Base-by-base conservation (phyloP, 2,797 vertebrate genomes). In the Artibeus lituratus region DNA sequence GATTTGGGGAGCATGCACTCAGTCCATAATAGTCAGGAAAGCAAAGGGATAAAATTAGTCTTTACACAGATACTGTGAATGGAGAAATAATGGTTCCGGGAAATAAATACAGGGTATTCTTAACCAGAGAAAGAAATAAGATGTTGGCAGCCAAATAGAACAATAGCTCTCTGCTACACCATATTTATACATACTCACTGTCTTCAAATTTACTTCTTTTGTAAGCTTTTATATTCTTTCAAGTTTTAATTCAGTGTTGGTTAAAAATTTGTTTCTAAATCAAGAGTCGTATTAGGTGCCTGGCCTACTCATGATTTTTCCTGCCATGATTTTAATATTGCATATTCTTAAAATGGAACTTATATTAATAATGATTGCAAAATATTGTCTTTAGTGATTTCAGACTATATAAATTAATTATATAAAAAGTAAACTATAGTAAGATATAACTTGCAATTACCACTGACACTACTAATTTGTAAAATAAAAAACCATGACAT, bases 301-400 rank as follows among this genome's bases (percentile, higher is more conserved):
- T 94, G 93, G 16, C 49, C 19, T 74, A 93, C 35, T 85, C 32
- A 86, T 86, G n/a, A 96, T 8, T 72, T 87, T 85, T 57, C 39
- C 35, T 85, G 69, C 35, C 8, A 81, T 74, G 18, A 57, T 84
- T 92, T 94, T 83, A 70, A 76, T 72, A 74, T 53, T 53, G 55
- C 16, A 39, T 94, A 90, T 93, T 95, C n/a, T 35, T 91, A 44
- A 93, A 96, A 49, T 4, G 74, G 7, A 80, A 35, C 69, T 91
- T 93, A 53, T 55, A 59, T 69, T 76, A 85, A 9, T 87, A 96
- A 91, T 92, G 53, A 72, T 86, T 49, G 70, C 9, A 94, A 87
- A 91, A 91, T 95, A 90, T 81, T 94, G 15, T 94, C 73, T 85
- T 83, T 49, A 85, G 57, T 67, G n/a, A 96, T 62, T 83, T 97